Conservation (phyloP, 2,888 invertebrate species). For the Disparrhopalites patrizii region DNA sequence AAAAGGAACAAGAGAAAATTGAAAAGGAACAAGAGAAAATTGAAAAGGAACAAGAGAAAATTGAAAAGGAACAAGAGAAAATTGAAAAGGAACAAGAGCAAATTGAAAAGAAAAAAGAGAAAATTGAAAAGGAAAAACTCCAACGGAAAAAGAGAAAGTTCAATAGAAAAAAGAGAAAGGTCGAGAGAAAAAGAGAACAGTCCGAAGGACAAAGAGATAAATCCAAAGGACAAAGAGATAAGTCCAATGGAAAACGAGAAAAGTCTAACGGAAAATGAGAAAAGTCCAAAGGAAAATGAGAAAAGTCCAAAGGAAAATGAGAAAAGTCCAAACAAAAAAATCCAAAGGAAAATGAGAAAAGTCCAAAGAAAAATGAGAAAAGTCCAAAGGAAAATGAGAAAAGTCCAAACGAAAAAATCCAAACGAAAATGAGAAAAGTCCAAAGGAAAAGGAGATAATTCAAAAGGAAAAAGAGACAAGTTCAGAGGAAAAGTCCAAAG, state of each 20-base stretch:
- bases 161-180: conserved; percentile 8
- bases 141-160: neutral
- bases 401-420: neutral
- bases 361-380: too few relatives aligned
- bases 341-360: neutral
- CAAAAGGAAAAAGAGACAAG: too few relatives aligned
- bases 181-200: neutral
- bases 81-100: too few relatives aligned
- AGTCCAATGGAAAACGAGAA: neutral
- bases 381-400: too few relatives aligned
- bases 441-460: too few relatives aligned
- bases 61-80: too few relatives aligned
- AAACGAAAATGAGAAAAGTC: too few relatives aligned
- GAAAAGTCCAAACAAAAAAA: neutral
- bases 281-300: neutral
- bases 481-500: too few relatives aligned
- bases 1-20: too few relatives aligned
- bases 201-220: neutral
- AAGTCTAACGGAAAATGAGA: neutral
- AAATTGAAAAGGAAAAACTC: neutral
- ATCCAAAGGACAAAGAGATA: neutral
- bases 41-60: too few relatives aligned
- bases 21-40: too few relatives aligned
- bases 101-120: neutral
- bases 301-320: neutral